Base-by-base conservation (phyloP, 2,888 invertebrate genomes). In the Gibbula magus region DNA sequence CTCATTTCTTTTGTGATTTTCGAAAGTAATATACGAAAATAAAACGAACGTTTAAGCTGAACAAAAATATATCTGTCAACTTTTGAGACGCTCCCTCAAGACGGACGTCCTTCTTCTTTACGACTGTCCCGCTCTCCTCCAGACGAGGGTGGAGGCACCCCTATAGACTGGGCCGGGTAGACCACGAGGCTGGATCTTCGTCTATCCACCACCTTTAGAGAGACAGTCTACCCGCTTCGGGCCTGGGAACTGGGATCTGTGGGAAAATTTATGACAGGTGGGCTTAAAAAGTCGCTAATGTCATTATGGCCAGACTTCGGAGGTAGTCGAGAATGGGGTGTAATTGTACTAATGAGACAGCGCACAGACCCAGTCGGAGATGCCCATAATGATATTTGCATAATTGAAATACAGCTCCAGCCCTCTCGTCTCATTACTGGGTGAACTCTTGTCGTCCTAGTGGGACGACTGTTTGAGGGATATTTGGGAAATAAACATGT, bases 271-370 rank as follows among this genome's bases (percentile, higher is more conserved):
- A 61, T 61, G 61, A 61, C 61, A 61, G 61, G 29, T 18, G 61
- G 16, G 61, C 29, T 61, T 61, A 61, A 61, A 61, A 61, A 61
- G 29, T n/a, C 18, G 29, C 61, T 61, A 61, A 61, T 61, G 29
- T 29, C 25, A 61, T 61, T 61, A 61, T 61, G 61, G 29, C 61
- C 29, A 61, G 61, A 61, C 61, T 61, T 61, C n/a, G 29, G 61
- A 29, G 61, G 61, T 29, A 25, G 61, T 13, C 45, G 45, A 45
- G 10, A 13, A 45, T n/a, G 45, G 45, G 16, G 25, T 29, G 61
- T 29, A 45, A 13, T 61, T 61, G 61, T n/a, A 29, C 61, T 61
- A 61, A 61, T 61, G 29, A 16, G 61, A 29, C 61, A 29, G 25
- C 18, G 29, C 16, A 25, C 16, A 61, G 16, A 29, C 29, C 54